These are phyloP conservation scores for Baronia brevicornis DNA, from an alignment of 2,888 invertebrate genomes.

Conservation along the genomic window DNA sequence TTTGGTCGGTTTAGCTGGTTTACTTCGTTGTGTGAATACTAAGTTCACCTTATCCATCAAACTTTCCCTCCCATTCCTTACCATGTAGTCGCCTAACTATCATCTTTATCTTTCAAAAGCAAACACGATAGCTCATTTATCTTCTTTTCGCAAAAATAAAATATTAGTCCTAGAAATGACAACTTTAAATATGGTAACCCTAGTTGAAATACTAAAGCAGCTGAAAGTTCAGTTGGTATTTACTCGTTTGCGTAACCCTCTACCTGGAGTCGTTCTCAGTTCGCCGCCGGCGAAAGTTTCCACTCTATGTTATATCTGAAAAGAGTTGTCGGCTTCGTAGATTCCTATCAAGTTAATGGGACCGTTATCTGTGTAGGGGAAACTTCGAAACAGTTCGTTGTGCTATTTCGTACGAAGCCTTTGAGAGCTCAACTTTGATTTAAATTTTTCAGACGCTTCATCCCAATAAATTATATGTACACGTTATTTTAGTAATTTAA, in stretches of 20 bases:
- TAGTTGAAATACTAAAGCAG: too few species aligned
- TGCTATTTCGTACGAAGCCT: not conserved
- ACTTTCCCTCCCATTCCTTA: too few species aligned
- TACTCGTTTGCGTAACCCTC: slow-evolving; percentile 10
- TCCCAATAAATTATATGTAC: too few species aligned
- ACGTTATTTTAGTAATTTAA: too few species aligned
- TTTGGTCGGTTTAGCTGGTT: too few species aligned
- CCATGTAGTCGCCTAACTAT: too few species aligned
- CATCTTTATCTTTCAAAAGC: too few species aligned
- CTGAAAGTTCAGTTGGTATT: slow-evolving; percentile 3
- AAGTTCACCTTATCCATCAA: too few species aligned
- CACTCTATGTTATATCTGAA: not conserved
- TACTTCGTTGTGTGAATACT: too few species aligned
- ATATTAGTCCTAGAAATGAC: too few species aligned
- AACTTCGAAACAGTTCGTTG: not conserved
- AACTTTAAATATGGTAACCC: not conserved
- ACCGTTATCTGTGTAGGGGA: not conserved
- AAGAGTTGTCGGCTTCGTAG: slow-evolving; percentile 3
- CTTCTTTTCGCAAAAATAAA: too few species aligned
- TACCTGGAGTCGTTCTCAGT: slow-evolving; percentile 4
- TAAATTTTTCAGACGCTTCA: not conserved
- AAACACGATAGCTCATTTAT: too few species aligned
- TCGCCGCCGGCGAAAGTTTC: slow-evolving; percentile 2
- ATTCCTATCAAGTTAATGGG: slow-evolving; percentile 6
- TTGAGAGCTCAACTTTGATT: not conserved